phyloP scores from a whole-genome alignment of 2,797 vertebrate genomes.

The Columba guinea region DNA sequence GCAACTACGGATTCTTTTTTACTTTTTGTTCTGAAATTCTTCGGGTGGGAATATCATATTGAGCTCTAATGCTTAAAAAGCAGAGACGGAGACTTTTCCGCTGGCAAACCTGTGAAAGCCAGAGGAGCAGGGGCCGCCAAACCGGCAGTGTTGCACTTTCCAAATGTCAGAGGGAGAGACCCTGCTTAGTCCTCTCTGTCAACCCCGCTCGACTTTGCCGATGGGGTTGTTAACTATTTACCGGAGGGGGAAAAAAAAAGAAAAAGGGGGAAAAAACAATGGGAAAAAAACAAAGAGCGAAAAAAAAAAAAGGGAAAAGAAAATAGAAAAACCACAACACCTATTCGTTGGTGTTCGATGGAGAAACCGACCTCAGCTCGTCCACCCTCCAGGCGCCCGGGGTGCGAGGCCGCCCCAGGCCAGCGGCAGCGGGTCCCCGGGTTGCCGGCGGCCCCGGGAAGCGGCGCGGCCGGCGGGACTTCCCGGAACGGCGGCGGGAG shows the following conservation, averaged over 20 bases:
- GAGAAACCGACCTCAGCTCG: not conserved
- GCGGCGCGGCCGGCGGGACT: too few species aligned
- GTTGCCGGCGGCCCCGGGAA: too few species aligned
- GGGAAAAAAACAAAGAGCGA: not conserved
- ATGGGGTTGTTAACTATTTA: fast-evolving
- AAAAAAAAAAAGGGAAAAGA: too few species aligned
- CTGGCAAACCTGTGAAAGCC: not conserved
- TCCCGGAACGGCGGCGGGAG: not conserved
- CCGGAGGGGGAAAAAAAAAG: too few species aligned
- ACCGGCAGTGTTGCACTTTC: fast-evolving
- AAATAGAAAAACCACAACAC: not conserved
- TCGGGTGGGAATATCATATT: not conserved
- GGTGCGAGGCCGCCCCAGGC: too few species aligned
- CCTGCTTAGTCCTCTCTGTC: fast-evolving
- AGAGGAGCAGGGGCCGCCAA: not conserved
- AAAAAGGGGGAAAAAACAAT: too few species aligned
- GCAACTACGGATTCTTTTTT: not conserved
- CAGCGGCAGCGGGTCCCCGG: too few species aligned
- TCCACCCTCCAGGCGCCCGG: too few species aligned
- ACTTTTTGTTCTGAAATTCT: not conserved
- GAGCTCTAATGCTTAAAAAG: not conserved
- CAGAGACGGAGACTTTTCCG: not conserved
- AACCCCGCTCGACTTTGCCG: fast-evolving
- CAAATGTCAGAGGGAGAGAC: fast-evolving
- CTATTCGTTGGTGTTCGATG: not conserved